Conservation (phyloP, 2,113 vertebrate genomes). For the Acinonyx jubatus region DNA sequence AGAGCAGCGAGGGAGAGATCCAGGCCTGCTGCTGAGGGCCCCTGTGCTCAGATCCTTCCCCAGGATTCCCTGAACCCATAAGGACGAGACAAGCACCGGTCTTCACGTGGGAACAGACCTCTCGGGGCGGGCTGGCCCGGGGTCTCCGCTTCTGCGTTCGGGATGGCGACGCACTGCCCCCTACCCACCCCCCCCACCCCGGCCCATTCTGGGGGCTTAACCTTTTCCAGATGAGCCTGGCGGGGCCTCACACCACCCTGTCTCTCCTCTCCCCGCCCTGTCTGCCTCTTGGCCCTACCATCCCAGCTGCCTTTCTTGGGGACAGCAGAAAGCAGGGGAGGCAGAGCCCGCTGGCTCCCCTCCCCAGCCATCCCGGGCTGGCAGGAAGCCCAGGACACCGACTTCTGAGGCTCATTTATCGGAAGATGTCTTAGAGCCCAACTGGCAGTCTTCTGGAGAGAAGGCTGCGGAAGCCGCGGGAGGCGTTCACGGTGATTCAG, state of each 20-base stretch:
- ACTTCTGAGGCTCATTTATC: not conserved
- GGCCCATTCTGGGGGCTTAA: not conserved
- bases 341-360: accelerated
- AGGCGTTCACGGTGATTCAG: not conserved
- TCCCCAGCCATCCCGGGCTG: not conserved
- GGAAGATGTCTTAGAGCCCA: not conserved
- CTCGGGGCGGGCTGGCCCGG: not conserved
- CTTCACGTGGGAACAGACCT: accelerated
- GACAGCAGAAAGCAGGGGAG: not conserved
- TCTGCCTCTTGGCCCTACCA: not conserved
- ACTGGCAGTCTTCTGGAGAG: not conserved
- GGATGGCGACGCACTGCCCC: not conserved
- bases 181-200: not conserved
- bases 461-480: not conserved
- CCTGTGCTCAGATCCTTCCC: not conserved
- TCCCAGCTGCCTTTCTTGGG: not conserved
- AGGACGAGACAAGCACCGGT: not conserved
- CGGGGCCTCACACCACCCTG: not conserved
- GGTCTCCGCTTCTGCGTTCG: not conserved
- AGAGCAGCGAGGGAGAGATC: constrained; percentile 74
- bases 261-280: not conserved
- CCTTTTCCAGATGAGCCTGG: not conserved
- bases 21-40: constrained; percentile 85
- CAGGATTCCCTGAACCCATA: accelerated
- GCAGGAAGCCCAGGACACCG: not conserved